Base-by-base conservation (phyloP, 2,113 vertebrate species). In the Passer montanus region DNA sequence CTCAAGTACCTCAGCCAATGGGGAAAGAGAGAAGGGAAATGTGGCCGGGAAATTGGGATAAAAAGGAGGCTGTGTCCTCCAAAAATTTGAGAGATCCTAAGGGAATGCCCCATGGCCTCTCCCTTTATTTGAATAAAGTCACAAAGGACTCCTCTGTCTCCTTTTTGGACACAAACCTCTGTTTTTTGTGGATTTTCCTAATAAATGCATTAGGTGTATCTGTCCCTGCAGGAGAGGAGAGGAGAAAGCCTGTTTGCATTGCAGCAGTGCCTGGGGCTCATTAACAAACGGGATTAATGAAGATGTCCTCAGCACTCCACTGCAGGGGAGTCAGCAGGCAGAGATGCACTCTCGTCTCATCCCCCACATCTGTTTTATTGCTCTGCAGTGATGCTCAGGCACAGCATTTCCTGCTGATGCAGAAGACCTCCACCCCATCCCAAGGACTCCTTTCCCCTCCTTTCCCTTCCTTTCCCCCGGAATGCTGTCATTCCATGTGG, bases 211-310 rank as follows among this genome's bases (percentile, higher is more conserved):
- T 7, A 4, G 27, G 33, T 13, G 6, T 13, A 8, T 55, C 58
- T 46, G 27, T 59, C 80, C 88, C 70, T 37, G 20, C 16, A 37
- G 80, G 55, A 84, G 33, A 47, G 37, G 46, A 66, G 16, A 9
- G 47, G 33, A 78, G 47, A 10, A 30, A 70, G 35, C 27, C 50
- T 41, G 58, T 70, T 60, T 39, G 67, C 67, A 24, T 3, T 81
- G 88, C 87, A 87, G 93, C 89, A 52, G 24, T 15, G 83, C 47
- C 76, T 52, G 60, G 52, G 79, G 72, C 63, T 94, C 72, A 47
- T 94, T 94, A 95, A 56, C 84, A 70, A 78, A 31, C 8, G 6
- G 52, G 82, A 92, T 87, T 96, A 93, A 95, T 94, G 62, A 90
- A 46, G 52, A 59, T 41, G 21, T 67, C 55, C 74, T 85, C 66